These are phyloP conservation scores for Rhyacophila evoluta DNA, from an alignment of 2,888 invertebrate species.

Conservation along the genomic window DNA sequence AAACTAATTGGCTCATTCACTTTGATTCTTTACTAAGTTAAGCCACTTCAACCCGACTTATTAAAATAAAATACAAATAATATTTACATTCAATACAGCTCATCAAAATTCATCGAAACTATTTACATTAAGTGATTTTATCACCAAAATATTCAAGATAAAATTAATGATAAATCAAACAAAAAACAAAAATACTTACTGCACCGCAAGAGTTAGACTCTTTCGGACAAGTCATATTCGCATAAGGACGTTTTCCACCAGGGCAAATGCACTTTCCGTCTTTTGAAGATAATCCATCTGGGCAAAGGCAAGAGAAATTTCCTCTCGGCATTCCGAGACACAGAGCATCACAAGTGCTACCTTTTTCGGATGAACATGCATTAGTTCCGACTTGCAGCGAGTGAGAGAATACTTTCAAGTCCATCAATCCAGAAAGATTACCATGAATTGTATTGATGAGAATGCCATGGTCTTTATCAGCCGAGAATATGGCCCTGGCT, in stretches of 20 bases:
- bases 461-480: constrained; percentile 81
- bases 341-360: constrained; percentile 76
- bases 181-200: constrained; percentile 62
- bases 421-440: constrained; percentile 81
- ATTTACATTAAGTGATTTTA: no score
- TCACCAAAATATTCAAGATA: no score
- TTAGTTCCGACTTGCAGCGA: constrained; percentile 82
- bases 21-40: no score
- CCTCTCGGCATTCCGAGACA: constrained; percentile 82
- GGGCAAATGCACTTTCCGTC: constrained; percentile 81
- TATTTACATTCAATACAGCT: no score
- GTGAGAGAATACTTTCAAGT: constrained; percentile 84
- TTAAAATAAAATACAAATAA: no score
- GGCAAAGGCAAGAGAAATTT: constrained; percentile 80
- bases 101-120: no score
- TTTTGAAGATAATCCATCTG: constrained; percentile 76
- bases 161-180: no score
- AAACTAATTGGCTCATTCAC: no score
- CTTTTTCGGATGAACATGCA: constrained; percentile 73
- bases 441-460: constrained; percentile 73
- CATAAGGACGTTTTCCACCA: constrained; percentile 72
- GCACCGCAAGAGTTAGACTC: constrained; percentile 71
- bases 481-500: constrained; percentile 80
- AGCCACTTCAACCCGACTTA: no score
- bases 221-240: constrained; percentile 79